phyloP scores from a whole-genome alignment of 2,797 vertebrate species.

The Zenarchopterus dispar region DNA sequence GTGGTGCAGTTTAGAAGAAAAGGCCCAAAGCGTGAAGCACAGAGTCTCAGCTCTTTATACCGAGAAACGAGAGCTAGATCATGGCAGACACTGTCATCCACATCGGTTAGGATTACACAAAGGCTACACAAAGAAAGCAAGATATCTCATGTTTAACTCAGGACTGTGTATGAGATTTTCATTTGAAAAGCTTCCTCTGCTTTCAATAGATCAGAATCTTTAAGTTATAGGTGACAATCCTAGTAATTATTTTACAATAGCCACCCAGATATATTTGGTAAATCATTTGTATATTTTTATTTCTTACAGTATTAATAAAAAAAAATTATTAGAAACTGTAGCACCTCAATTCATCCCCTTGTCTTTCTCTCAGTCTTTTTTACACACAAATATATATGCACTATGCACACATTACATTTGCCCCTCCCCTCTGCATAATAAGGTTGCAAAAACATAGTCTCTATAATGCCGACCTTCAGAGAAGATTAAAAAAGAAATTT shows the following conservation, averaged over 20 bases:
- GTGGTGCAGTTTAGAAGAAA: slow-evolving; percentile 28
- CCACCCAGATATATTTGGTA: too few species aligned
- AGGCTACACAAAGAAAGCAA: slow-evolving; percentile 20
- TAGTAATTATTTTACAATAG: slow-evolving; percentile 26
- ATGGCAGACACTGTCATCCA: slow-evolving; percentile 61
- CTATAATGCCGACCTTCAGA: slow-evolving; percentile 63
- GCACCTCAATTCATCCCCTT: too few species aligned
- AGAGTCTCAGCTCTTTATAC: slow-evolving; percentile 28
- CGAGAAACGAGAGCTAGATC: slow-evolving; percentile 24
- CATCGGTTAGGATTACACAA: slow-evolving; percentile 56
- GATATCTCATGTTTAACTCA: slow-evolving; percentile 42
- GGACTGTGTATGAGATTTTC: slow-evolving; percentile 45
- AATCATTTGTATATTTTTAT: too few species aligned
- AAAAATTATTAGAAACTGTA: too few species aligned
- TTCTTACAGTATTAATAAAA: too few species aligned
- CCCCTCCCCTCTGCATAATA: slow-evolving; percentile 14
- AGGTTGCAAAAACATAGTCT: slow-evolving; percentile 50
- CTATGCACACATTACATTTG: not conserved
- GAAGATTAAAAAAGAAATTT: slow-evolving; percentile 75
- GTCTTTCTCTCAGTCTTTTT: too few species aligned
- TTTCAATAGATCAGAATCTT: slow-evolving; percentile 20
- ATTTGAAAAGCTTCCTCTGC: slow-evolving; percentile 39
- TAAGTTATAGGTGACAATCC: slow-evolving; percentile 50
- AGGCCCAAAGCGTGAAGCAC: slow-evolving; percentile 10
- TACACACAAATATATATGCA: too few species aligned